phyloP scores from a whole-genome alignment of 2,797 vertebrate species.

The Eulemur albifrons region DNA sequence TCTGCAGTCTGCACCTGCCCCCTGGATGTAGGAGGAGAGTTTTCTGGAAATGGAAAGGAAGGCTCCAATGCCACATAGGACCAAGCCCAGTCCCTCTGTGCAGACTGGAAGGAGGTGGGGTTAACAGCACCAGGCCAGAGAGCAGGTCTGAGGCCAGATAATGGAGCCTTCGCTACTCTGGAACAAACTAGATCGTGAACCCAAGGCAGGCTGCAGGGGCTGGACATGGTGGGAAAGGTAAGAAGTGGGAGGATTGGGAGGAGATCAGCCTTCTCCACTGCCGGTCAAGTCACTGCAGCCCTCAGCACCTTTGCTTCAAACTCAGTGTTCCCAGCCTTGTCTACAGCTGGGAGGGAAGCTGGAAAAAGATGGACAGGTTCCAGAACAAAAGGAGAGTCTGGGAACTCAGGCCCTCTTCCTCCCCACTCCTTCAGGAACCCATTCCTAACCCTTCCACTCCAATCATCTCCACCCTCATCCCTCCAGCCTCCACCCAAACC shows the following conservation, averaged over 20 bases:
- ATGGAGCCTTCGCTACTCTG: not conserved
- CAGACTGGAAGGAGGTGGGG: conserved; percentile 84
- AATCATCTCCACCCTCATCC: not conserved
- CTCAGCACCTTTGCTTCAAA: conserved; percentile 81
- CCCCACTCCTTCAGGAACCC: not conserved
- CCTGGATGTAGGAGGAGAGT: not conserved
- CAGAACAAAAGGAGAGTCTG: conserved; percentile 72
- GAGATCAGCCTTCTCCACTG: not conserved
- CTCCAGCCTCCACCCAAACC: not conserved
- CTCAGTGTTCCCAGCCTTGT: conserved; percentile 84
- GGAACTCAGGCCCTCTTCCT: not conserved
- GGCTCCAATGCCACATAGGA: conserved; percentile 80
- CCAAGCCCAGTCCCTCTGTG: conserved; percentile 87
- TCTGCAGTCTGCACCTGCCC: not conserved
- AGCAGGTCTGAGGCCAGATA: not conserved
- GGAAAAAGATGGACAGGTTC: conserved; percentile 88
- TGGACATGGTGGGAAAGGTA: not conserved
- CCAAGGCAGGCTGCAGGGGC: not conserved
- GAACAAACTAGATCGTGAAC: not conserved
- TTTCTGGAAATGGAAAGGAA: not conserved
- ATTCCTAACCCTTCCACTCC: not conserved
- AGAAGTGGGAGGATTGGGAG: not conserved
- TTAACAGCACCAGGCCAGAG: not conserved
- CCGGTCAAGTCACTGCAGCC: conserved; percentile 81
- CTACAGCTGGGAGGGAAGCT: conserved; percentile 88